phyloP scores from a whole-genome alignment of 2,113 vertebrate species.

The Cynocephalus volans region DNA sequence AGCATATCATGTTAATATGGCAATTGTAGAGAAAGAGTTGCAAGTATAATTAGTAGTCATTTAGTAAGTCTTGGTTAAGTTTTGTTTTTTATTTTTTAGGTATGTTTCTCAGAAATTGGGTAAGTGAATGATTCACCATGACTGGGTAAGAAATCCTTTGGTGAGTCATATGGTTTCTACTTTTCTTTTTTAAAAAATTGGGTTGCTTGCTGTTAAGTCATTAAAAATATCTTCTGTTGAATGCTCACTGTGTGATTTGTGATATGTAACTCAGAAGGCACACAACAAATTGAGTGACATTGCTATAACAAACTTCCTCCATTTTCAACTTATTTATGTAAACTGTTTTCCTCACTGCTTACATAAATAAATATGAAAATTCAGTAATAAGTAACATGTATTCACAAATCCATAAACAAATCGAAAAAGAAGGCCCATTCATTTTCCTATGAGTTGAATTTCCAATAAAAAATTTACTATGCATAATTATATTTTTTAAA shows the following conservation, averaged over 20 bases:
- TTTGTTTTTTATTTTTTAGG: background rate
- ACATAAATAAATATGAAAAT: background rate
- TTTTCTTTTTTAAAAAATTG: background rate
- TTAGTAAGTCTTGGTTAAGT: background rate
- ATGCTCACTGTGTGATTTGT: background rate
- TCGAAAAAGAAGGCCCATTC: background rate
- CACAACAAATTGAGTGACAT: background rate
- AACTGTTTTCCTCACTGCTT: background rate
- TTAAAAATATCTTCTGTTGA: background rate
- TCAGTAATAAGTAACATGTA: background rate
- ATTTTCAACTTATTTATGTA: background rate
- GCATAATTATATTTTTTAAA: background rate
- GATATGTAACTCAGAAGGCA: background rate
- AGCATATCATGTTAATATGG: background rate
- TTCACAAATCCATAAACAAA: background rate
- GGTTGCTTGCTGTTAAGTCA: background rate
- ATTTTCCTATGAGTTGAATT: background rate
- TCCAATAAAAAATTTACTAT: background rate
- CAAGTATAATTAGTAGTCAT: background rate
- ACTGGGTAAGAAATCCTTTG: constrained; percentile 16
- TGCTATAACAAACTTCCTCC: background rate
- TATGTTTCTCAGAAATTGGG: constrained; percentile 41
- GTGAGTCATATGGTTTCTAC: constrained; percentile 37
- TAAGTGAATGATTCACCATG: constrained; percentile 43
- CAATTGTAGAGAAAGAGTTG: background rate